These are phyloP conservation scores for Hemicrepidius hirtus DNA, from an alignment of 2,888 invertebrate species.

Conservation along the genomic window DNA sequence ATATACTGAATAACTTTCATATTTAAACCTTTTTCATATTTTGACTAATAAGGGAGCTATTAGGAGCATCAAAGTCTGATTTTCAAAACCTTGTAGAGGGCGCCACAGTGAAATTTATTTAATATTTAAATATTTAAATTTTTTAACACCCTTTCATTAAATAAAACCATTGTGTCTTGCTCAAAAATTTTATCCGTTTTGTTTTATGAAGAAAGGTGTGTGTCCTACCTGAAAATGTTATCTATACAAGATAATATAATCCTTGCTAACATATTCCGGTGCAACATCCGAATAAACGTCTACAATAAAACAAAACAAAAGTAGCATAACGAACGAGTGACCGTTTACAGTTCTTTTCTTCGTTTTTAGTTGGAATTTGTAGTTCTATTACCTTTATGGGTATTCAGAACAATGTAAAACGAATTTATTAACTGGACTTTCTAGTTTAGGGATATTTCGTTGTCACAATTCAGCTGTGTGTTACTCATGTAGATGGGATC, in stretches of 20 bases:
- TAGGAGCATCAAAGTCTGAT: too few relatives aligned
- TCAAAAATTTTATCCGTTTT: not conserved
- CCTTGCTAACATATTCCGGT: constrained; percentile 53
- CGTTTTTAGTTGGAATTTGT: constrained; percentile 48
- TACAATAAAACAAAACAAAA: constrained; percentile 57
- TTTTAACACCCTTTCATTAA: too few relatives aligned
- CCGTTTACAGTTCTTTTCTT: constrained; percentile 49
- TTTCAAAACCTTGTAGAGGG: too few relatives aligned
- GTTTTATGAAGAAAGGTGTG: constrained; percentile 3
- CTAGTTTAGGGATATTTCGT: constrained; percentile 53
- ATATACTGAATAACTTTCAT: too few relatives aligned
- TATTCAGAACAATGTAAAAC: constrained; percentile 58
- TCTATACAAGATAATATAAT: constrained; percentile 45
- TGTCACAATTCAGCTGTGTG: constrained; percentile 7
- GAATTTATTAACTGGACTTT: constrained; percentile 59
- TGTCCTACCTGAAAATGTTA: constrained; percentile 34
- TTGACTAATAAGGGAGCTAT: too few relatives aligned
- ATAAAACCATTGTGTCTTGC: too few relatives aligned
- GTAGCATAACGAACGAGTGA: constrained; percentile 50
- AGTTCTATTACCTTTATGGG: constrained; percentile 45
- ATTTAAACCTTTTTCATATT: too few relatives aligned
- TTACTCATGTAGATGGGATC: constrained; percentile 6
- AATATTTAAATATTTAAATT: too few relatives aligned
- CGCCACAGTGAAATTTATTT: too few relatives aligned
- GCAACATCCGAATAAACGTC: constrained; percentile 58